Evolutionary conservation across 2,888 invertebrate genomes (phyloP).

Genomic region (Callosobruchus maculatus): DNA sequence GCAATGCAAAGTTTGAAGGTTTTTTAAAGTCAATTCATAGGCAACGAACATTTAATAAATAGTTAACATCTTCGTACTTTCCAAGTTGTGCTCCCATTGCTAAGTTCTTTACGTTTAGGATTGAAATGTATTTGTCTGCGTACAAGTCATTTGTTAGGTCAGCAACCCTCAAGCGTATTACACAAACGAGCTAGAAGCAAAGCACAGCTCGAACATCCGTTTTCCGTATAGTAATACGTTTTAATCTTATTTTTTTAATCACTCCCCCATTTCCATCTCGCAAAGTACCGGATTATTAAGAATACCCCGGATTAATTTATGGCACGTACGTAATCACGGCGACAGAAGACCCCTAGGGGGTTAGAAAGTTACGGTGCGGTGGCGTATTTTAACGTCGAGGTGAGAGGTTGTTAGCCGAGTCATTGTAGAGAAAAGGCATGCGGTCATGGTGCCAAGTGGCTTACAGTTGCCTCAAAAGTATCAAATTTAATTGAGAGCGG

Average conservation of each 20-base stretch:
- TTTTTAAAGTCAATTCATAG: too few relatives aligned
- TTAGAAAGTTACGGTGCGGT: slow-evolving; percentile 5
- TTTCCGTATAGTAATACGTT: background rate
- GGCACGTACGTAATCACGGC: slow-evolving; percentile 26
- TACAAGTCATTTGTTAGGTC: background rate
- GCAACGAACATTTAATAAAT: too few relatives aligned
- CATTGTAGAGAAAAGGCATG: background rate
- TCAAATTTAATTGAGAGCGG: too few relatives aligned
- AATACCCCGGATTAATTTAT: slow-evolving; percentile 26
- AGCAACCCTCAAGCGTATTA: background rate
- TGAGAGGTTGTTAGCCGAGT: background rate
- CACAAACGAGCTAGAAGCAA: background rate
- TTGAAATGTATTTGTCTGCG: too few relatives aligned
- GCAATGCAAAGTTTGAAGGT: too few relatives aligned
- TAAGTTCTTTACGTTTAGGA: too few relatives aligned
- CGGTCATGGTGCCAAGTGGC: too few relatives aligned
- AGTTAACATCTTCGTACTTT: too few relatives aligned
- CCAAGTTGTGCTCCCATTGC: too few relatives aligned
- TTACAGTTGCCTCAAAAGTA: too few relatives aligned
- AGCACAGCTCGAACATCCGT: background rate
- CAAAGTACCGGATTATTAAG: slow-evolving; percentile 23
- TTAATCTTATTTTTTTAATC: background rate
- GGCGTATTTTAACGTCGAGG: background rate
- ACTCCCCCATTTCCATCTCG: background rate
- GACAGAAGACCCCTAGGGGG: slow-evolving; percentile 9